Evolutionary conservation across 2,888 invertebrate genomes (phyloP).

Genomic region (Teleogryllus oceanicus): DNA sequence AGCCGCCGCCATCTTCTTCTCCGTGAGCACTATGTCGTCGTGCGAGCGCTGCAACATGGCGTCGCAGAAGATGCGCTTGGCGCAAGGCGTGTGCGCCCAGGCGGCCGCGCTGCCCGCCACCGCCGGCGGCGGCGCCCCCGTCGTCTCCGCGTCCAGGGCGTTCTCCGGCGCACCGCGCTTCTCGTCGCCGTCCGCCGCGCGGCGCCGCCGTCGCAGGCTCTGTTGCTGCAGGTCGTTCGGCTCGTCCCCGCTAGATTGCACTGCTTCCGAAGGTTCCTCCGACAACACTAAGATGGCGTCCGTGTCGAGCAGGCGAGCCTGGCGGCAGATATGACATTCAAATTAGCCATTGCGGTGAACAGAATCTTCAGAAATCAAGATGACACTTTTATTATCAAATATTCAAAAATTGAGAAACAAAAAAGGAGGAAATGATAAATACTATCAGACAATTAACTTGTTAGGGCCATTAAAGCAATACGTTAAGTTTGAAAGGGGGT

Average conservation of each 20-base stretch:
- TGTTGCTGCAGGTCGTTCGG: conserved; percentile 25
- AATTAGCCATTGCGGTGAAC: too few relatives aligned
- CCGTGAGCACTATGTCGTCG: conserved; percentile 70
- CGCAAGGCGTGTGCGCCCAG: conserved; percentile 74
- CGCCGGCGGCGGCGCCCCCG: background rate
- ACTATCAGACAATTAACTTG: too few relatives aligned
- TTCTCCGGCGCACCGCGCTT: background rate
- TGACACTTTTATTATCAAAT: too few relatives aligned
- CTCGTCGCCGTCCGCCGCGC: background rate
- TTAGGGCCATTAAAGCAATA: too few relatives aligned
- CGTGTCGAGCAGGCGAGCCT: background rate
- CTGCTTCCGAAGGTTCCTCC: background rate
- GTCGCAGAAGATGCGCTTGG: conserved; percentile 73
- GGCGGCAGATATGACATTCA: background rate
- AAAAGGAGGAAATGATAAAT: too few relatives aligned
- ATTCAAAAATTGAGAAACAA: too few relatives aligned
- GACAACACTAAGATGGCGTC: background rate
- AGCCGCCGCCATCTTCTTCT: conserved; percentile 73
- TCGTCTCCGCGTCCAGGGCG: background rate
- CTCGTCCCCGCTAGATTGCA: background rate
- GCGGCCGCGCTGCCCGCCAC: conserved; percentile 44
- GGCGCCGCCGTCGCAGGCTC: conserved; percentile 29
- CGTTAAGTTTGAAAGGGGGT: too few relatives aligned
- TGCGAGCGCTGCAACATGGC: conserved; percentile 66
- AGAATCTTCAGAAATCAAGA: too few relatives aligned